phyloP scores from a whole-genome alignment of 2,888 invertebrate genomes.

The Apamea anceps region DNA sequence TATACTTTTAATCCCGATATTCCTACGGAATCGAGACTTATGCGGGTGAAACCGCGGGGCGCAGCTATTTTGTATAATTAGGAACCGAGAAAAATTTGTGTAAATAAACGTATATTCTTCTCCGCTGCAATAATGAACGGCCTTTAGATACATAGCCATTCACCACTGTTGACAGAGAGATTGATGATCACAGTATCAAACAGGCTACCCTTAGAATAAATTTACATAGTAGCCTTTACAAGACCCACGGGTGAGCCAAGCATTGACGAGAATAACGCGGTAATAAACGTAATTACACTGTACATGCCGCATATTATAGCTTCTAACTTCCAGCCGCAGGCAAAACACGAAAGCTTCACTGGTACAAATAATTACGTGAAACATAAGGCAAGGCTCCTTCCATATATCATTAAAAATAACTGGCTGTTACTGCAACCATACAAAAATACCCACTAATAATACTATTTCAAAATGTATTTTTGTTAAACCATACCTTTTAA shows the following conservation, averaged over 20 bases:
- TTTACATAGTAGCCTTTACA: neutral
- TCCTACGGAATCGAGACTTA: neutral
- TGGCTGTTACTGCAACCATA: neutral
- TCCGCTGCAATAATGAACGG: neutral
- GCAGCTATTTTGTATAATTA: too few species aligned
- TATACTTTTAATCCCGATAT: neutral
- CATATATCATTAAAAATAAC: conserved; percentile 48
- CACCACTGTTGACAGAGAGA: neutral
- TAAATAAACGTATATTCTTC: neutral
- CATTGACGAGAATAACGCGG: neutral
- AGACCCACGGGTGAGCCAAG: conserved; percentile 13
- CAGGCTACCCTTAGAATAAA: neutral
- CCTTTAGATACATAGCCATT: neutral
- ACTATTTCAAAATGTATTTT: neutral
- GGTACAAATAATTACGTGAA: conserved; percentile 11
- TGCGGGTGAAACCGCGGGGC: neutral
- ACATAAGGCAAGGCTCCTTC: conserved; percentile 1
- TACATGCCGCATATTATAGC: neutral
- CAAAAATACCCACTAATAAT: neutral
- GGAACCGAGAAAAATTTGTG: neutral
- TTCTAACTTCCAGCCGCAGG: neutral
- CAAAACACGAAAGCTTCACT: conserved; percentile 2
- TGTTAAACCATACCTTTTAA: neutral
- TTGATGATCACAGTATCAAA: neutral
- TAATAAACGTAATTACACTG: conserved; percentile 31